These are phyloP conservation scores for Oriolus oriolus DNA, from an alignment of 2,113 vertebrate genomes.

Conservation along the genomic window DNA sequence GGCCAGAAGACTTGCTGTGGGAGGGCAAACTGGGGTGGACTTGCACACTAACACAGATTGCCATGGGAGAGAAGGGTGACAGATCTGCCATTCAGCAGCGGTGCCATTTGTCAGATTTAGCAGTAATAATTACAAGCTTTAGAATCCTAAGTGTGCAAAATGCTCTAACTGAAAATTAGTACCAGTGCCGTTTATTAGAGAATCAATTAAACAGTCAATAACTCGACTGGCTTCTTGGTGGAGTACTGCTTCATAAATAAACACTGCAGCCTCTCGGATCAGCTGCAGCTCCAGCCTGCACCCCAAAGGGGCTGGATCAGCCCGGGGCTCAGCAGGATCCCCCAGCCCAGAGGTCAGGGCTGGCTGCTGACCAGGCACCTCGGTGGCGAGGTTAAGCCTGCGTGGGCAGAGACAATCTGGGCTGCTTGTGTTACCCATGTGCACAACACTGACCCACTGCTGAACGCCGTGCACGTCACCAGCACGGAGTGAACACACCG, in stretches of 20 bases:
- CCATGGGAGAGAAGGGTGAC: neutral
- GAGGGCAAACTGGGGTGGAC: neutral
- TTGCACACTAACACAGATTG: neutral
- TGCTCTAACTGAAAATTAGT: neutral
- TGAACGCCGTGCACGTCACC: fast-evolving
- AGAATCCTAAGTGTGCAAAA: neutral
- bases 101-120: neutral
- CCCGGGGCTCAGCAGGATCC: neutral
- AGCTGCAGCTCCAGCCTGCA: neutral
- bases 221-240: neutral
- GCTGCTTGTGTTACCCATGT: neutral
- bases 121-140: neutral
- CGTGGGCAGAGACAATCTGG: neutral
- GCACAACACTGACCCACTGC: neutral
- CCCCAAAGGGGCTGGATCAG: neutral
- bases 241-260: neutral
- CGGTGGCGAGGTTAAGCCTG: neutral
- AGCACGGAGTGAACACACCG: fast-evolving
- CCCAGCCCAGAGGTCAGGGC: neutral
- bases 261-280: fast-evolving
- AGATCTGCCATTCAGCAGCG: neutral
- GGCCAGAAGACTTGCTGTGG: neutral
- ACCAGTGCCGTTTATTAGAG: neutral
- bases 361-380: neutral
- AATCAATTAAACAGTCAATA: neutral